Percentiles rank a stretch among this genome's conserved stretches.
phyloP scores from a whole-genome alignment of 37 sponge, comb jelly and placozoan species.

The Aplysina aerophoba region DNA sequence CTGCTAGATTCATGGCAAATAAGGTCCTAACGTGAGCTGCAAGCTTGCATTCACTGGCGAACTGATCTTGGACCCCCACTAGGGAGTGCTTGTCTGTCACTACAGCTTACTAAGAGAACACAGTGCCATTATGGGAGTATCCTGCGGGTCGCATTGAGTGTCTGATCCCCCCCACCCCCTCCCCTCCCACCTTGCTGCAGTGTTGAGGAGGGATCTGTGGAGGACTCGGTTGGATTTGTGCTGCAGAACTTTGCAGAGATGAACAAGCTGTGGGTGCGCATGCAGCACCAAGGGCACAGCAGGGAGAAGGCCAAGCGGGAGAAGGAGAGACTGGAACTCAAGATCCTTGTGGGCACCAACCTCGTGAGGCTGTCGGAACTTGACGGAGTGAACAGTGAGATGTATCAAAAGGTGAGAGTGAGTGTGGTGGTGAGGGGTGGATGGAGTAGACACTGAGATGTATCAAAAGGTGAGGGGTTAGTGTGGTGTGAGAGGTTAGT shows the following conservation, averaged over 20 bases:
- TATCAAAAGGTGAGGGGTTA: not conserved
- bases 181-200: not conserved
- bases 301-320: conserved; percentile 94
- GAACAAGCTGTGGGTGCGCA: conserved; percentile 99
- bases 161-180: too few species aligned
- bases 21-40: too few species aligned
- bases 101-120: too few species aligned
- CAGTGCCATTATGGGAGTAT: too few species aligned
- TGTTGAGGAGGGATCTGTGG: conserved; percentile 78
- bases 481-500: too few species aligned
- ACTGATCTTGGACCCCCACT: too few species aligned
- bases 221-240: conserved; percentile 92
- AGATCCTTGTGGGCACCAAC: conserved; percentile 98
- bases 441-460: too few species aligned
- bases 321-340: conserved; percentile 93
- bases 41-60: too few species aligned
- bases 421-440: too few species aligned
- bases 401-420: conserved; percentile 72
- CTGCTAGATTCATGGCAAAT: too few species aligned
- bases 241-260: conserved; percentile 96
- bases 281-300: conserved; percentile 99
- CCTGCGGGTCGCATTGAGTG: too few species aligned
- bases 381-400: conserved; percentile 73
- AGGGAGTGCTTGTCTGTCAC: too few species aligned
- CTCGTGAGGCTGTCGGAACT: conserved; percentile 94